Evolutionary conservation across 1,140 invertebrate species (phyloP).

Genomic region (Hylaeus volcanicus): DNA sequence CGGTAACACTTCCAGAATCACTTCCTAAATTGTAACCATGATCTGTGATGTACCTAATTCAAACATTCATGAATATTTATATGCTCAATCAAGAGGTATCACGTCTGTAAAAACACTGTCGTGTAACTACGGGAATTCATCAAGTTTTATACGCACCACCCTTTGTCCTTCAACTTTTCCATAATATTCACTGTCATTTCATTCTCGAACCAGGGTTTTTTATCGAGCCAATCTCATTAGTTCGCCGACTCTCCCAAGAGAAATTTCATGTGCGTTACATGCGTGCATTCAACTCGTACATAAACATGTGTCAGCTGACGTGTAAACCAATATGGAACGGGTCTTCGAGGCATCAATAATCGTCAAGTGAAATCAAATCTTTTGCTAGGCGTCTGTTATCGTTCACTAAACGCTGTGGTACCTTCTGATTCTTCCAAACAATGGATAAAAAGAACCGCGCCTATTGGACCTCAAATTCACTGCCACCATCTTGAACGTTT

Average conservation of each 20-base stretch:
- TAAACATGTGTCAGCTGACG: conserved; percentile 70
- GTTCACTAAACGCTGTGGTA: conserved; percentile 16
- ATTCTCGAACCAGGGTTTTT: not conserved
- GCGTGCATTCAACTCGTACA: conserved; percentile 35
- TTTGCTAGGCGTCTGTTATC: not conserved
- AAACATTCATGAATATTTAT: conserved; percentile 57
- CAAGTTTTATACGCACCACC: conserved; percentile 80
- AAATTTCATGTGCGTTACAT: conserved; percentile 37
- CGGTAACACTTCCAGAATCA: conserved; percentile 84
- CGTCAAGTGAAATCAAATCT: not conserved
- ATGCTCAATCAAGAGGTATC: conserved; percentile 53
- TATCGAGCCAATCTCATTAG: not conserved
- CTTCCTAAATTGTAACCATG: conserved; percentile 85
- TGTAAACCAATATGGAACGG: conserved; percentile 21
- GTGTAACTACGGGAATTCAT: conserved; percentile 14
- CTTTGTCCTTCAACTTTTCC: conserved; percentile 81
- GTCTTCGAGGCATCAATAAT: not conserved
- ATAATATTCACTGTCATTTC: conserved; percentile 41
- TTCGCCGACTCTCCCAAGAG: conserved; percentile 2
- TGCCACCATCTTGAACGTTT: conserved; percentile 63
- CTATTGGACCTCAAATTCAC: conserved; percentile 54
- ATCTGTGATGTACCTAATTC: conserved; percentile 85
- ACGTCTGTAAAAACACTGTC: conserved; percentile 2
- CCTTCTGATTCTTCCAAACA: conserved; percentile 30
- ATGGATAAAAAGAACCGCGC: conserved; percentile 61